These are phyloP conservation scores for Sebastes trivittatus DNA, from an alignment of 2,797 vertebrate genomes.

Conservation along the genomic window DNA sequence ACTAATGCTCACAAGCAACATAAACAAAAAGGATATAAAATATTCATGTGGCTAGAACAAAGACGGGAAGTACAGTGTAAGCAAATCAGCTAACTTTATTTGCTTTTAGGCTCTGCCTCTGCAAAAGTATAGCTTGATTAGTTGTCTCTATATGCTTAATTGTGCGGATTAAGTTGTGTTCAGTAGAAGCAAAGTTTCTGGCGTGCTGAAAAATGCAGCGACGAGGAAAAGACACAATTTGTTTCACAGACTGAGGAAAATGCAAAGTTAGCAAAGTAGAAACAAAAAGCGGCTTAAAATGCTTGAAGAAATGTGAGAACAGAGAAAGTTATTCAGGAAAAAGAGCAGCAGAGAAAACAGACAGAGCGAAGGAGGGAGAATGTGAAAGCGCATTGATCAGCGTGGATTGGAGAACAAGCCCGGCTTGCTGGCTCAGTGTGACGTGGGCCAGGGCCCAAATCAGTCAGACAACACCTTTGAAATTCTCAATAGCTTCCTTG, in stretches of 20 bases:
- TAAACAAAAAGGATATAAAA: conserved; percentile 75
- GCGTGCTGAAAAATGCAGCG: conserved; percentile 43
- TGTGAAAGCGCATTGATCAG: conserved; percentile 77
- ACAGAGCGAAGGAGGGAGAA: conserved; percentile 31
- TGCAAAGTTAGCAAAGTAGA: conserved; percentile 64
- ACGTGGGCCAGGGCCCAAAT: conserved; percentile 74
- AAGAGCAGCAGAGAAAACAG: conserved; percentile 20
- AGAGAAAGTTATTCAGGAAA: conserved; percentile 28
- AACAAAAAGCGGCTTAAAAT: conserved; percentile 67
- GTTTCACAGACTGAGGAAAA: conserved; percentile 47
- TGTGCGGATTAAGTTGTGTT: conserved; percentile 66
- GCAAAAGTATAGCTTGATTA: conserved; percentile 62
- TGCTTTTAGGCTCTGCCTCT: conserved; percentile 58
- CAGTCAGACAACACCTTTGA: conserved; percentile 85
- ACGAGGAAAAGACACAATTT: conserved; percentile 41
- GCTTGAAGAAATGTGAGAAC: conserved; percentile 51
- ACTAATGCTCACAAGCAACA: conserved; percentile 70
- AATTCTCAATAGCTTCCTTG: conserved; percentile 84
- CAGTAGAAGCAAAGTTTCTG: conserved; percentile 53
- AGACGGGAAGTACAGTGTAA: conserved; percentile 68
- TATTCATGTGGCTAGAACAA: conserved; percentile 74
- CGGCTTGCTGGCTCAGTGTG: conserved; percentile 64
- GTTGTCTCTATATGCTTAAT: conserved; percentile 64
- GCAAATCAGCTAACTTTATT: conserved; percentile 73
- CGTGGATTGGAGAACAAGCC: conserved; percentile 66